phyloP scores from a whole-genome alignment of 2,797 vertebrate genomes.

The Macrochelys suwanniensis region DNA sequence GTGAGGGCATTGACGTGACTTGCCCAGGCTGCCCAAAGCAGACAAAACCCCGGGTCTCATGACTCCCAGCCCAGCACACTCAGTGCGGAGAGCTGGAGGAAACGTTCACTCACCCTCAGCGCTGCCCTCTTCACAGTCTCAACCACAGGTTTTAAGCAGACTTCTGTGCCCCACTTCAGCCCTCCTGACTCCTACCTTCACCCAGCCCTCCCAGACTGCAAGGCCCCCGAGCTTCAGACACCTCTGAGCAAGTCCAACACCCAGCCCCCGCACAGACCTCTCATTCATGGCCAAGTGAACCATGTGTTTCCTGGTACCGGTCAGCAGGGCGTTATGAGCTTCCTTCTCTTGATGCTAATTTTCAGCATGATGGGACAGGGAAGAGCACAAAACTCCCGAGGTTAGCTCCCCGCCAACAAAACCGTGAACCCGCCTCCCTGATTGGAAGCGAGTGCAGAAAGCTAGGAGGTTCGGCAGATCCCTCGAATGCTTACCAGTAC shows the following conservation, averaged over 20 bases:
- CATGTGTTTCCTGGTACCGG: slow-evolving; percentile 68
- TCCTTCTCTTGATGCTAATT: slow-evolving; percentile 45
- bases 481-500: background rate
- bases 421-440: background rate
- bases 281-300: slow-evolving; percentile 17
- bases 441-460: slow-evolving; percentile 17
- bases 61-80: background rate
- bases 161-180: background rate
- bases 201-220: background rate
- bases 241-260: background rate
- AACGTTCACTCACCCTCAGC: background rate
- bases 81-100: background rate
- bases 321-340: slow-evolving; percentile 26
- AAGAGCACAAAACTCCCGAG: slow-evolving; percentile 33
- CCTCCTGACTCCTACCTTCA: fast-evolving
- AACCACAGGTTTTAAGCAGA: background rate
- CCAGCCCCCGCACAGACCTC: slow-evolving; percentile 49
- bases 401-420: slow-evolving; percentile 10
- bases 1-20: background rate
- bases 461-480: background rate
- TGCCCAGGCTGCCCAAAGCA: background rate
- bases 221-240: background rate
- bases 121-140: fast-evolving
- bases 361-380: slow-evolving; percentile 51
- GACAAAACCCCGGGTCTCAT: fast-evolving